Percentiles rank a stretch among this genome's conserved stretches.
Evolutionary conservation across 2,113 vertebrate genomes (phyloP).

Genomic region (Phylloscopus trochiloides): DNA sequence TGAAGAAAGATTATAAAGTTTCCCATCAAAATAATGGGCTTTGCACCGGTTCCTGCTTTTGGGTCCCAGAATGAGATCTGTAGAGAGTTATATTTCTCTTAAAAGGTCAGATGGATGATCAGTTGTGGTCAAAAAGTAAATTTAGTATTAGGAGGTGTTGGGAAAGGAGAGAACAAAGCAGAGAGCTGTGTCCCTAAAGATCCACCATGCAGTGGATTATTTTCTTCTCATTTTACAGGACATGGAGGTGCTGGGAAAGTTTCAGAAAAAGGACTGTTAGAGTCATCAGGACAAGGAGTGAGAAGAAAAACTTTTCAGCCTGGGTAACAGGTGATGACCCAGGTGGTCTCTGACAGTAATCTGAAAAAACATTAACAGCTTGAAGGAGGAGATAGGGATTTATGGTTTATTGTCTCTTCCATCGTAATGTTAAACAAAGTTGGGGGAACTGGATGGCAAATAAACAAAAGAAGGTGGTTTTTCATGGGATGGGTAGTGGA

Average conservation of each 20-base stretch:
- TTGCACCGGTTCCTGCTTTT: background rate
- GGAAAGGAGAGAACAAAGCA: background rate
- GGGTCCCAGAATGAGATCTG: background rate
- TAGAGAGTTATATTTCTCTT: background rate
- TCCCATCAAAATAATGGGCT: background rate
- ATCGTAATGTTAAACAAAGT: background rate
- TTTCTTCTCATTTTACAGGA: background rate
- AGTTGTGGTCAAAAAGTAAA: background rate
- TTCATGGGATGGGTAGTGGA: background rate
- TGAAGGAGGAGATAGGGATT: background rate
- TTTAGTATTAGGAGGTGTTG: background rate
- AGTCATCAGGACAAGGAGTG: background rate
- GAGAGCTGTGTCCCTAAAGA: background rate
- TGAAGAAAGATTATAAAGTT: background rate
- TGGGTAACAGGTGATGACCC: background rate
- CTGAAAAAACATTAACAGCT: background rate
- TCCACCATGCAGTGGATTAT: background rate
- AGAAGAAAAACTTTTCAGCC: background rate
- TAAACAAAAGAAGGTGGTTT: background rate
- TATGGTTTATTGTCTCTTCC: background rate
- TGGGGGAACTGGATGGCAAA: background rate
- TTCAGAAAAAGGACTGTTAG: background rate
- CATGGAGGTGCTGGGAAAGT: background rate
- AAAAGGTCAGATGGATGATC: background rate
- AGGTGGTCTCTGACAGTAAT: background rate